Evolutionary conservation across 2,797 vertebrate genomes (phyloP), one percentile per base, ranked within the genome.

Genomic region (Platyrinchus mystaceus): DNA sequence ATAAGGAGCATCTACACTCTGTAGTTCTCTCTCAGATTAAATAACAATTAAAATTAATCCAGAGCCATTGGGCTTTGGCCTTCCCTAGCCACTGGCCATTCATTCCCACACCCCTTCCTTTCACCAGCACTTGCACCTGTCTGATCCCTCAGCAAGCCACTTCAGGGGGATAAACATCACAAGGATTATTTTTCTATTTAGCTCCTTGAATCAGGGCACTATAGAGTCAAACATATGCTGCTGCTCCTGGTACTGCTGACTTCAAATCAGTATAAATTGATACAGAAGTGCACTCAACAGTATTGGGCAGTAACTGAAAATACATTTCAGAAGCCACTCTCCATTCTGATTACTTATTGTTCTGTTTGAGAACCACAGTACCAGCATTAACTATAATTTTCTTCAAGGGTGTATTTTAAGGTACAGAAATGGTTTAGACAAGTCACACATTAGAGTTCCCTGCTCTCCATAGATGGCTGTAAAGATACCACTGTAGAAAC

Each of bases 71-170:
- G 74, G 32, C 37, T 87, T 83, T 63, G 34, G 86, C 41, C 52
- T 84, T 94, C 84, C 75, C 37, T 87, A 93, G 71, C 89, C 68
- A 90, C 56, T 30, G 89, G 95, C 62, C 47, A 95, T 6, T 17
- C 22, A 92, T 85, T 93, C 60, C 59, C 66, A 81, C 21, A 76
- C 1, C 2, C 12, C 13, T 64, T 43, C 47, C 58, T 34, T 53
- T 78, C 69, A 83, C 37, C 39, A 87, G 56, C 50, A 62, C 36
- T 59, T 52, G 55, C 44, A 77, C 39, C 27, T 34, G 52, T 36
- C 52, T 30, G 52, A 69, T 93, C 28, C 41, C 44, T 80, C 64
- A 62, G 55, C 6, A 26, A 93, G 68, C 20, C 46, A 64, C 58
- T 80, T 59, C 87, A 87, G 63, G 39, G 23, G 46, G 43, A 44